Evolutionary conservation across 2,113 vertebrate genomes (phyloP).

Genomic region (Elephantulus edwardii): DNA sequence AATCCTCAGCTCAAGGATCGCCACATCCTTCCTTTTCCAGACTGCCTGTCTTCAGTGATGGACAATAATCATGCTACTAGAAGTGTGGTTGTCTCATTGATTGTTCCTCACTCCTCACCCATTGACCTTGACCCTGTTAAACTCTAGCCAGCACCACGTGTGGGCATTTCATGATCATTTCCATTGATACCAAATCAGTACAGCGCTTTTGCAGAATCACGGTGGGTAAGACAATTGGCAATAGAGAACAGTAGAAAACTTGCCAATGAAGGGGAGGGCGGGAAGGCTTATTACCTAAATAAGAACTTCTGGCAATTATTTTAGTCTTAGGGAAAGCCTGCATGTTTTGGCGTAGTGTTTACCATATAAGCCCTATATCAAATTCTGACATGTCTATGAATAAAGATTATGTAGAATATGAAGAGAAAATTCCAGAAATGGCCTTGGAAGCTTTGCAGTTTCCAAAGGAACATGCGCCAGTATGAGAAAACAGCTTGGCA

Average conservation of each 20-base stretch:
- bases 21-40: background rate
- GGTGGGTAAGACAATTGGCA: background rate
- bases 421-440: constrained; percentile 49
- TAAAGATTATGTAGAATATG: constrained; percentile 65
- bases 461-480: constrained; percentile 4
- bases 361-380: constrained; percentile 37
- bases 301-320: constrained; percentile 47
- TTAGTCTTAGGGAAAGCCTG: constrained; percentile 36
- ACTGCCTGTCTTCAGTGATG: background rate
- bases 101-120: background rate
- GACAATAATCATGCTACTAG: background rate
- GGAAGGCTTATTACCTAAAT: constrained; percentile 5
- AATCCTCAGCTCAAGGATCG: background rate
- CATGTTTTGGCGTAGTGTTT: constrained; percentile 31
- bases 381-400: constrained; percentile 56
- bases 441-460: background rate
- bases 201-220: background rate
- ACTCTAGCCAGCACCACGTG: background rate
- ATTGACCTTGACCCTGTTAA: background rate
- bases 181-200: background rate
- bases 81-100: background rate
- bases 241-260: background rate
- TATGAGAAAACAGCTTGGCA: background rate
- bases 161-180: background rate
- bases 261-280: background rate